These are phyloP conservation scores for Tragelaphus eurycerus DNA, from an alignment of 2,797 vertebrate species.

Conservation along the genomic window DNA sequence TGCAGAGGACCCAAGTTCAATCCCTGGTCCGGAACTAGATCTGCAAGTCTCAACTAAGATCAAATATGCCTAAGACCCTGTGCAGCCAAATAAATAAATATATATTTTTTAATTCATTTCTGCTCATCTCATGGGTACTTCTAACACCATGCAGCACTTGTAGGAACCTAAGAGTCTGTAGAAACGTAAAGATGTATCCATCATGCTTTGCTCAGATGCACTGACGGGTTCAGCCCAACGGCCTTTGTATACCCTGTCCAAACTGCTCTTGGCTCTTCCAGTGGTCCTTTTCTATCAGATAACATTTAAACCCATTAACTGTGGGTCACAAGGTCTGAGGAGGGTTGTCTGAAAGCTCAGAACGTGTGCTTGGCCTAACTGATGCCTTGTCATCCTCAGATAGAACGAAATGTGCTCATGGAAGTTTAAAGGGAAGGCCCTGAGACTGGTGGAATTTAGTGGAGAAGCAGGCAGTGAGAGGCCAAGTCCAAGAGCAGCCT, in stretches of 20 bases:
- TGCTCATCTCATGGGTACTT: neutral
- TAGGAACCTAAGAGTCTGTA: neutral
- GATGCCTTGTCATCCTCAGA: neutral
- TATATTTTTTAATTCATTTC: neutral
- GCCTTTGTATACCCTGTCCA: neutral
- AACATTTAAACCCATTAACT: constrained; percentile 17
- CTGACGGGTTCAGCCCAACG: neutral
- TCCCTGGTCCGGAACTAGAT: neutral
- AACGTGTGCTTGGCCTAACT: neutral
- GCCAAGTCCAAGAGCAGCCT: constrained; percentile 33
- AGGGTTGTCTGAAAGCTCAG: neutral
- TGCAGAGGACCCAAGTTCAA: neutral
- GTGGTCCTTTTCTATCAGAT: neutral
- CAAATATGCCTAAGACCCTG: neutral
- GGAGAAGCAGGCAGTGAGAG: neutral
- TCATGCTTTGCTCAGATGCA: constrained; percentile 13
- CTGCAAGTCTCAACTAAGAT: neutral
- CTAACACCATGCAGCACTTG: neutral
- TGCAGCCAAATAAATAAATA: neutral
- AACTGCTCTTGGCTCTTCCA: neutral
- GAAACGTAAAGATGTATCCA: neutral
- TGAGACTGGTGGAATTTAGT: neutral
- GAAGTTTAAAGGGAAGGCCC: constrained; percentile 18
- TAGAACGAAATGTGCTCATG: neutral
- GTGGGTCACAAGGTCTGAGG: neutral